phyloP scores from a whole-genome alignment of 2,113 vertebrate genomes.

The Thamnaconus septentrionalis region DNA sequence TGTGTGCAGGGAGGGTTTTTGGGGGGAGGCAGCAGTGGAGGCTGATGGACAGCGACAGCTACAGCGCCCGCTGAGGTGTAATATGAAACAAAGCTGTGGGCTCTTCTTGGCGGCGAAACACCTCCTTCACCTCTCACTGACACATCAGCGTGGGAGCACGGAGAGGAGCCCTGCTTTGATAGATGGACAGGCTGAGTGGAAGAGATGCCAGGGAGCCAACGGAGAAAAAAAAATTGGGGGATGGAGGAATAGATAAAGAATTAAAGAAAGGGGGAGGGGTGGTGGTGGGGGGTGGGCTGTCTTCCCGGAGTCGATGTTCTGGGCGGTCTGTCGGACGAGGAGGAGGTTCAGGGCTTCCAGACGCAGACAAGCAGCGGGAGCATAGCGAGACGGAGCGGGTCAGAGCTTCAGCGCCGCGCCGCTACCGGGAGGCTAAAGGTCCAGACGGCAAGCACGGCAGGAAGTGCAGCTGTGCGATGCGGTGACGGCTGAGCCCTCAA shows the following conservation, averaged over 20 bases:
- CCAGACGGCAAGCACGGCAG: slow-evolving; percentile 65
- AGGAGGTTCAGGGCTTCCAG: slow-evolving; percentile 40
- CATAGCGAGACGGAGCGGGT: slow-evolving; percentile 49
- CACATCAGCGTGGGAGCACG: slow-evolving; percentile 46
- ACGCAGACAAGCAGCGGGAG: slow-evolving; percentile 41
- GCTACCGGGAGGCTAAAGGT: slow-evolving; percentile 64
- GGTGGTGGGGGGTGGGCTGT: slow-evolving; percentile 24
- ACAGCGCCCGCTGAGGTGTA: slow-evolving; percentile 53
- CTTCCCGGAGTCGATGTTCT: slow-evolving; percentile 43
- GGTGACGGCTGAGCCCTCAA: slow-evolving; percentile 34
- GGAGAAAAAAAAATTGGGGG: slow-evolving; percentile 33
- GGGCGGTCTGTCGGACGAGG: slow-evolving; percentile 56
- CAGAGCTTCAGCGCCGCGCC: slow-evolving; percentile 59
- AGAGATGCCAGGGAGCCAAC: slow-evolving; percentile 30
- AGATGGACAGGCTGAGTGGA: slow-evolving; percentile 59
- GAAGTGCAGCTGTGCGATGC: slow-evolving; percentile 46
- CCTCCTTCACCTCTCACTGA: slow-evolving; percentile 61
- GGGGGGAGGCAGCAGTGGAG: slow-evolving; percentile 32
- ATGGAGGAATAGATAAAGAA: slow-evolving; percentile 47
- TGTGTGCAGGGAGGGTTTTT: slow-evolving; percentile 9
- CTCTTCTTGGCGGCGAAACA: slow-evolving; percentile 57
- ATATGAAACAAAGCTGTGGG: slow-evolving; percentile 59
- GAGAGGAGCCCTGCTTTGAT: slow-evolving; percentile 56
- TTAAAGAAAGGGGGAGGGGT: slow-evolving; percentile 34
- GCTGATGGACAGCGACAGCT: slow-evolving; percentile 62